Evolutionary conservation across 2,113 vertebrate genomes (phyloP), one percentile per base, ranked within the genome.

Genomic region (Riparia riparia): DNA sequence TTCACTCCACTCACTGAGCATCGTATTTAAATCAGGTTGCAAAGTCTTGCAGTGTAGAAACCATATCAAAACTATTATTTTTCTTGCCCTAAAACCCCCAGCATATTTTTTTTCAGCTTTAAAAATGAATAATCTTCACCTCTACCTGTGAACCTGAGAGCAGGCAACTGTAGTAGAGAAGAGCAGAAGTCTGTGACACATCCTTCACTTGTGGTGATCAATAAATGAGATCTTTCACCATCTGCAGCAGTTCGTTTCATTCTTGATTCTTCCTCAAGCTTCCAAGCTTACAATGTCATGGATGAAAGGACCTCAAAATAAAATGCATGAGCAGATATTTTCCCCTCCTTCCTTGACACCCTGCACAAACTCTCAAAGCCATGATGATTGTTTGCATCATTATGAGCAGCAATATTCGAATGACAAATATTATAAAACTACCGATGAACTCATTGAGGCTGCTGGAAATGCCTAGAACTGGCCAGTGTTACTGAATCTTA

Each of bases 321-420:
- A 58, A 90, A 57, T 26, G 8, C 22, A 8, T 68, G 65, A 79
- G 31, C 28, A 82, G 61, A 26, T 74, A n/a, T 29, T 82, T 81
- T 51, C 54, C 5, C 1, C 61, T 92, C 44, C 32, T 84, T 86
- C 56, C 37, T 54, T 72, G 56, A 34, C 12, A 32, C 7, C 14
- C 41, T 65, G 70, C 17, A 57, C 49, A 76, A 85, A 82, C 21
- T 83, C 64, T 32, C 47, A 58, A 79, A 93, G n/a, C 54, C 42
- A 12, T 9, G 44, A 57, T 28, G 51, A 39, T 18, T 7, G 0
- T 41, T 89, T 77, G 21, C 15, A 9, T 29, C 2, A 0, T 61
- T 69, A 29, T 12, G 25, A 77, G 58, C 12, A 82, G 58, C 34
- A 57, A 19, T 64, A 39, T 64, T 79, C 7, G 0, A 84, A 76